Conservation (phyloP, 2,113 vertebrate genomes). For the Bujurquina vittata region DNA sequence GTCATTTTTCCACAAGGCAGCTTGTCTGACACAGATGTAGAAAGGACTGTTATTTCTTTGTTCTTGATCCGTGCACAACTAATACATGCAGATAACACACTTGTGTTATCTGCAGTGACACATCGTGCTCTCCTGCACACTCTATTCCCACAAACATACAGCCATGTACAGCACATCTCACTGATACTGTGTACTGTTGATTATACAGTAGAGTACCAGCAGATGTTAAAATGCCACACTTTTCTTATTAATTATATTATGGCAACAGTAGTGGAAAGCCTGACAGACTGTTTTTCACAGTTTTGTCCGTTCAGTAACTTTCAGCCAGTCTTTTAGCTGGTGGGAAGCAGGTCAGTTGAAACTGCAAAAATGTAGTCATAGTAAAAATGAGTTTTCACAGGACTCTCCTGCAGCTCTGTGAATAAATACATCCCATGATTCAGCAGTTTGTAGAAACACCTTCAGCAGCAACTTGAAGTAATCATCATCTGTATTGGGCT, state of each 20-base stretch:
- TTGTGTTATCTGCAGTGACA: background rate
- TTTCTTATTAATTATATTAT: background rate
- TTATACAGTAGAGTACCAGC: background rate
- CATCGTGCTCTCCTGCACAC: background rate
- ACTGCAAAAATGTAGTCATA: background rate
- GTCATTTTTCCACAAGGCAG: slow-evolving; percentile 4
- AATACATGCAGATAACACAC: slow-evolving; percentile 16
- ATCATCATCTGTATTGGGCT: background rate
- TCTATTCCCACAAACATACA: background rate
- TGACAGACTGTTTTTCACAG: background rate
- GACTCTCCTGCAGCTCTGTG: background rate
- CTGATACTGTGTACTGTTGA: background rate
- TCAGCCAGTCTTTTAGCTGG: background rate
- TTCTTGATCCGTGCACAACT: background rate
- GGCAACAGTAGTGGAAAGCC: background rate
- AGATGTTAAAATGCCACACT: background rate
- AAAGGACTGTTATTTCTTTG: slow-evolving; percentile 13
- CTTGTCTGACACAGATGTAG: background rate
- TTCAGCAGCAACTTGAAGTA: background rate
- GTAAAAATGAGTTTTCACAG: background rate
- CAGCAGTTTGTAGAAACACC: too few relatives aligned
- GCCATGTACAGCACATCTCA: background rate
- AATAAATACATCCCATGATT: background rate
- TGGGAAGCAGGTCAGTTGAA: accelerated
- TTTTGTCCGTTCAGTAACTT: background rate